Base-by-base conservation (phyloP, 2,888 invertebrate genomes). In the Diogma glabrata region DNA sequence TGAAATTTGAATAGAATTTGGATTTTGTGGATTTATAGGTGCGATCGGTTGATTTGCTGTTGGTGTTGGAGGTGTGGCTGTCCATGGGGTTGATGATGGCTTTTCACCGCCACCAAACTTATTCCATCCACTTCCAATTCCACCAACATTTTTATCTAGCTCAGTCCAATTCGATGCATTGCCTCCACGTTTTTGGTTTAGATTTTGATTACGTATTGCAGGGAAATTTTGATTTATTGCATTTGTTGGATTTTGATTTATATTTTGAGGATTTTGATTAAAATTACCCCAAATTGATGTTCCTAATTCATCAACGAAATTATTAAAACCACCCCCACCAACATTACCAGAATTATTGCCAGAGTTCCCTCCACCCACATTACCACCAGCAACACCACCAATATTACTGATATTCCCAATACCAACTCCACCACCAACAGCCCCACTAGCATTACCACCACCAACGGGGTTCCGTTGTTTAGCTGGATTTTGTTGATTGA, bases 101-200 rank as follows among this genome's bases (percentile, higher is more conserved):
- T 46, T 46, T 24, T 46, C 46, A 24, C 46, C 46, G 16, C 46
- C 24, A 24, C 46, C 46, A 46, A 46, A 46, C 24, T 46, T 46
- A 55, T 71, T 73, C 74, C 75, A 75, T 10, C 67, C 67, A 38
- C 70, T 69, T 50, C 64, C 65, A 43, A 43, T 43, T 22, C 43
- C 43, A 7, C 43, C 43, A 43, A 43, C 43, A 26, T 46, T 46
- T 46, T 46, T 46, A 23, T 46, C 46, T 16, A 46, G 23, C 17
- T 46, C 46, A 9, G 23, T 16, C 46, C 46, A 46, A 10, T 46
- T 46, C 16, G 46, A 46, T 24, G 46, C 46, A 10, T 46, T 46
- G 10, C 24, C 16, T 7, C 43, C 22, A 12, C 46, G 46, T 26
- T 46, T 46, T 46, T n/a, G 46, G 24, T 46, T 46, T 22, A 46